Evolutionary conservation across 2,113 vertebrate genomes (phyloP).

Genomic region (Gobiocypris rarus): DNA sequence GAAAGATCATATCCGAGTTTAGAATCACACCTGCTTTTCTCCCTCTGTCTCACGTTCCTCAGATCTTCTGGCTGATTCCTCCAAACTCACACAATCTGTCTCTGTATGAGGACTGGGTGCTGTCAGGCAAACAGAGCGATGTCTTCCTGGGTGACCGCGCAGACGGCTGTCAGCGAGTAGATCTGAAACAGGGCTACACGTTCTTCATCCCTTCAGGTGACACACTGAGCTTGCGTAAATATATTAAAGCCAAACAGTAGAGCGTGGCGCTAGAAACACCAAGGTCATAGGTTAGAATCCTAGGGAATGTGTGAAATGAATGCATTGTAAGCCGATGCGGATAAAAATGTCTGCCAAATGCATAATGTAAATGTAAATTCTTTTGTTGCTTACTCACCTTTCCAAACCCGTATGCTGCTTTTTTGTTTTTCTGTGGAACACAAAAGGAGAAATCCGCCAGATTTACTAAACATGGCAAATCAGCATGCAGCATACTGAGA

Average conservation of each 20-base stretch:
- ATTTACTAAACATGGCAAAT: no score
- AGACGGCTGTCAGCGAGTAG: slow-evolving; percentile 94
- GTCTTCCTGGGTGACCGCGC: slow-evolving; percentile 94
- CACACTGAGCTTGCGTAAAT: slow-evolving; percentile 24
- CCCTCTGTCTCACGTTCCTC: slow-evolving; percentile 56
- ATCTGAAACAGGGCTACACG: slow-evolving; percentile 91
- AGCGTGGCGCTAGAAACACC: not conserved
- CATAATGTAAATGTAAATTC: not conserved
- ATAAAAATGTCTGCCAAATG: not conserved
- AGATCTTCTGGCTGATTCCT: slow-evolving; percentile 98
- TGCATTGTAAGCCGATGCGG: not conserved
- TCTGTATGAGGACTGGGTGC: slow-evolving; percentile 97
- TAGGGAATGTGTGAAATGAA: not conserved
- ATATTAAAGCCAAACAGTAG: not conserved
- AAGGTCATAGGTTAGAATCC: not conserved
- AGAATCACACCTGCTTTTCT: not conserved
- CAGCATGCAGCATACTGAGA: no score
- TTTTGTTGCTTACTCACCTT: not conserved
- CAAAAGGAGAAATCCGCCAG: not conserved
- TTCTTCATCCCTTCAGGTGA: slow-evolving; percentile 98
- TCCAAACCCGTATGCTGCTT: not conserved
- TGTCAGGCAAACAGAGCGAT: slow-evolving; percentile 96
- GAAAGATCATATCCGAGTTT: slow-evolving; percentile 29
- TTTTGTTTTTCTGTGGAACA: not conserved
- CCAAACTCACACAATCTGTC: slow-evolving; percentile 91